phyloP scores from a whole-genome alignment of 2,113 vertebrate genomes.

The Martes martes region DNA sequence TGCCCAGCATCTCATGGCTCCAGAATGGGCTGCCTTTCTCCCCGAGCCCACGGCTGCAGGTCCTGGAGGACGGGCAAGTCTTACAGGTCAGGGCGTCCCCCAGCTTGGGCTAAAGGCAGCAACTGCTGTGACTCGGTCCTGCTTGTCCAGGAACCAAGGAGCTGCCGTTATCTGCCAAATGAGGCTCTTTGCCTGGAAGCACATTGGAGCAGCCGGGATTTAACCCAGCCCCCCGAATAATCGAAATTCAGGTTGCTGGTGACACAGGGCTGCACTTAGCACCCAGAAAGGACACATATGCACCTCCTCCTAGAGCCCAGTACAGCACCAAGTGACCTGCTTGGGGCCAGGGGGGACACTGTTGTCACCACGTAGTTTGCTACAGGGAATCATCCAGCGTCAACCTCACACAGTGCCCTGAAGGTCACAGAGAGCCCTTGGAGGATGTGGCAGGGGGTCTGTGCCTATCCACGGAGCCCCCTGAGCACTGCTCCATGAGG shows the following conservation, averaged over 20 bases:
- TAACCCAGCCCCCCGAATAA: background rate
- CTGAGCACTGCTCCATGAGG: fast-evolving
- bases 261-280: fast-evolving
- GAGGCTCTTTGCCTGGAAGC: background rate
- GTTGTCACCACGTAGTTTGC: background rate
- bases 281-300: fast-evolving
- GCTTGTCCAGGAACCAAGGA: background rate
- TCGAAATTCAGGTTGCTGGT: too few relatives aligned
- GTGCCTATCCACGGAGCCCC: too few relatives aligned
- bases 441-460: fast-evolving
- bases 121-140: fast-evolving
- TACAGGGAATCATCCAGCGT: background rate
- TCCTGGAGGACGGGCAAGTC: slow-evolving; percentile 84
- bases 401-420: fast-evolving
- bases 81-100: slow-evolving; percentile 82
- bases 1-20: slow-evolving; percentile 88
- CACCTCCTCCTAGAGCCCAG: too few relatives aligned
- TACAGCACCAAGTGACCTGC: too few relatives aligned
- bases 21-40: slow-evolving; percentile 83
- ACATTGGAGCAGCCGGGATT: background rate
- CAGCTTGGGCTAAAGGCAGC: fast-evolving
- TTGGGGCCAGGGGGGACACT: fast-evolving
- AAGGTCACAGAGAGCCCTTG: background rate
- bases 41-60: slow-evolving; percentile 77
- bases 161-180: fast-evolving